Conservation (phyloP, 37 sponge, comb jelly and placozoan genomes). For the Chondrosia reniformis region DNA sequence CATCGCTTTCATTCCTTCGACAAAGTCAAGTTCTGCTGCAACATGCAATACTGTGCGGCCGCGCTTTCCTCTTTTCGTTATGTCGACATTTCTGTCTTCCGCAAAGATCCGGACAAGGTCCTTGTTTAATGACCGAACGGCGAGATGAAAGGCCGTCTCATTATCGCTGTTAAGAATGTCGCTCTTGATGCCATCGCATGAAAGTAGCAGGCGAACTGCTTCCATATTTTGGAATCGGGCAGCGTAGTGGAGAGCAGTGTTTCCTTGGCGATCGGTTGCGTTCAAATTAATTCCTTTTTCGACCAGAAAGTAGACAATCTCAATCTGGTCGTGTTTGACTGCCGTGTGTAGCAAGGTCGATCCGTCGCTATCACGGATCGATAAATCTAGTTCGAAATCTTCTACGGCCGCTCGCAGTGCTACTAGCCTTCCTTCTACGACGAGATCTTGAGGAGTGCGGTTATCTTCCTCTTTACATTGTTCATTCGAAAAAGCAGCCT, state of each 20-base stretch:
- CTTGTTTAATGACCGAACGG: slow-evolving; percentile 31
- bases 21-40: slow-evolving; percentile 59
- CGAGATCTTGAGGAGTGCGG: slow-evolving; percentile 34
- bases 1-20: not conserved
- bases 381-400: slow-evolving; percentile 11
- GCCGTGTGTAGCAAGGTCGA: slow-evolving; percentile 64
- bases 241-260: slow-evolving; percentile 84
- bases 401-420: slow-evolving; percentile 31
- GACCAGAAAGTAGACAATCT: slow-evolving; percentile 56
- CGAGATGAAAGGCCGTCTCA: slow-evolving; percentile 67
- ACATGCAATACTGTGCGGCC: slow-evolving; percentile 67
- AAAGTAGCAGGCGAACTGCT: slow-evolving; percentile 50
- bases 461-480: not conserved
- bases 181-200: slow-evolving; percentile 34
- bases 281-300: slow-evolving; percentile 50
- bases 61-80: slow-evolving; percentile 32
- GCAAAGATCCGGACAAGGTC: slow-evolving; percentile 38
- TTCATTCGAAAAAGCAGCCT: not conserved
- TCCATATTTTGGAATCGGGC: slow-evolving; percentile 22
- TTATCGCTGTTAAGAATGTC: slow-evolving; percentile 33
- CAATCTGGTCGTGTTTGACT: slow-evolving; percentile 41
- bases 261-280: slow-evolving; percentile 58
- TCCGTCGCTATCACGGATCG: slow-evolving; percentile 24
- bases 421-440: slow-evolving; percentile 38
- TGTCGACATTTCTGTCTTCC: slow-evolving; percentile 29